These are phyloP conservation scores for Marmota monax DNA, from an alignment of 2,113 vertebrate genomes.

Conservation along the genomic window DNA sequence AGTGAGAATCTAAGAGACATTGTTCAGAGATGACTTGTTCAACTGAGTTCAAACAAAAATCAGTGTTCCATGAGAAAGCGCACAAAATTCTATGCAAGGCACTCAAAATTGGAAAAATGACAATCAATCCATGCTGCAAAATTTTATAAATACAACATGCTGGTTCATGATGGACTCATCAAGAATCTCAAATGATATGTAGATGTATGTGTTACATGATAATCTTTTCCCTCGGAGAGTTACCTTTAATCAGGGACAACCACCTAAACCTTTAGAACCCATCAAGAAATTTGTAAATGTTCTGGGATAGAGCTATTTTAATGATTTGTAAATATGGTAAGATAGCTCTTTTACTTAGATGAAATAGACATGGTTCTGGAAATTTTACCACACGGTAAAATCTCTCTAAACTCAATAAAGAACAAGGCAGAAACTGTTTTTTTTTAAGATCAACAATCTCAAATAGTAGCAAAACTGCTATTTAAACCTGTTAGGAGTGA, in stretches of 20 bases:
- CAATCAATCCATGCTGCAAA: not conserved
- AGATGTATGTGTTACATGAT: not conserved
- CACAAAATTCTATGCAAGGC: not conserved
- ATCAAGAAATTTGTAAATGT: not conserved
- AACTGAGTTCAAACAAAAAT: not conserved
- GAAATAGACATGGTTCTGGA: not conserved
- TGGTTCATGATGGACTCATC: not conserved
- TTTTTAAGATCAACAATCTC: not conserved
- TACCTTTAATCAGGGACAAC: not conserved
- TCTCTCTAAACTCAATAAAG: not conserved
- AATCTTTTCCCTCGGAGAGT: not conserved
- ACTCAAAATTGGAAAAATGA: not conserved
- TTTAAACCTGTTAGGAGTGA: not conserved
- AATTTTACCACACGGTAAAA: not conserved
- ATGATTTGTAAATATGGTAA: not conserved
- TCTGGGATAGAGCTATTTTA: not conserved
- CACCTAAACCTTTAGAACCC: not conserved
- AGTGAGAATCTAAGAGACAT: not conserved
- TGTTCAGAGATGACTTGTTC: not conserved
- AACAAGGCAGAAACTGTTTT: not conserved
- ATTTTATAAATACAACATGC: not conserved
- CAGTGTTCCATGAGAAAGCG: not conserved
- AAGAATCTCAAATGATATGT: not conserved
- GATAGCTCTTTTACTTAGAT: not conserved
- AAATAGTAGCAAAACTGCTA: not conserved